A percentile compares a stretch with the other conserved stretches of the same genome.
Conservation (phyloP, 2,888 invertebrate genomes). For the Chloromyia formosa region DNA sequence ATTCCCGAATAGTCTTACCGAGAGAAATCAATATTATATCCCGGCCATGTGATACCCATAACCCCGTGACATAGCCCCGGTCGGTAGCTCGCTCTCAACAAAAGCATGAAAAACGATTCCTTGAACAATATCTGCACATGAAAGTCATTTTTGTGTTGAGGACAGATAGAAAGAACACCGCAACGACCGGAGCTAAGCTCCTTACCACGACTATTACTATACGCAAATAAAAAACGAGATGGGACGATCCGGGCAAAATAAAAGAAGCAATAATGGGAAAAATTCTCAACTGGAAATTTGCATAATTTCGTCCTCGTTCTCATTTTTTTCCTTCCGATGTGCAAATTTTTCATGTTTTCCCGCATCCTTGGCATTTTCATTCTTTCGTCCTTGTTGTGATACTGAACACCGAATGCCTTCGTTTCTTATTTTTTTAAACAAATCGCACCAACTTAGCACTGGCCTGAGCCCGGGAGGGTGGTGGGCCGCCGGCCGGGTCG, state of each 20-base stretch:
- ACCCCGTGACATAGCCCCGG: neutral
- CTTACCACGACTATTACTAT: neutral
- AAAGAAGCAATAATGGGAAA: constrained; percentile 10
- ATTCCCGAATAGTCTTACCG: neutral
- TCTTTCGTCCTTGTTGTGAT: neutral
- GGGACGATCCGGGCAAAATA: neutral
- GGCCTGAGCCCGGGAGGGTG: neutral
- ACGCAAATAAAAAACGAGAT: neutral
- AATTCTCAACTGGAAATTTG: constrained; percentile 31
- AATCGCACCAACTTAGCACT: neutral
- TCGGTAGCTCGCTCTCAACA: neutral
- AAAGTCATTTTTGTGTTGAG: neutral
- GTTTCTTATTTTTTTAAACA: neutral
- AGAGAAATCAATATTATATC: neutral
- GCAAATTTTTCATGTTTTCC: constrained; percentile 8
- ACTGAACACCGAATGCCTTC: too few species aligned
- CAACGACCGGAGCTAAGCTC: neutral
- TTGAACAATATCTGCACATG: neutral
- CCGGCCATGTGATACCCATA: neutral
- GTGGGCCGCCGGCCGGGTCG: neutral
- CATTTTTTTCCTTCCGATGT: neutral
- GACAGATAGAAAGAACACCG: neutral
- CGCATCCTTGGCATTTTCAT: neutral
- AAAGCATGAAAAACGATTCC: too few species aligned
- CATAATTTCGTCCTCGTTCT: constrained; percentile 21